Conservation (phyloP, 2,888 invertebrate species). For the Ernsta delagoae region DNA sequence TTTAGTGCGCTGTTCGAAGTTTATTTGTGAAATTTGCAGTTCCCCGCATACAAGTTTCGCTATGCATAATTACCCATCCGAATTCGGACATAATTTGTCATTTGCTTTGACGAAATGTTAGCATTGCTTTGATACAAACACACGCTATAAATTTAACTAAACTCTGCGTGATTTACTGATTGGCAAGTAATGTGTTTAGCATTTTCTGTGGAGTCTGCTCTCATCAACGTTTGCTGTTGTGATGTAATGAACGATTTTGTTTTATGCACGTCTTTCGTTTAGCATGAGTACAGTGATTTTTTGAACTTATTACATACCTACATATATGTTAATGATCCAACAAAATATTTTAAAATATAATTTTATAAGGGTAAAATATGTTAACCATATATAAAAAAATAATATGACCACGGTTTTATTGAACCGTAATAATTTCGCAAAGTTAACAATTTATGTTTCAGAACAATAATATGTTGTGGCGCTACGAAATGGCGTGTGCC, state of each 20-base stretch:
- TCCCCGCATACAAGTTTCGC: background rate
- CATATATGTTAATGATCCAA: too few species aligned
- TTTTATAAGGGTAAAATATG: too few species aligned
- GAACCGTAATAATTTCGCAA: slow-evolving; percentile 8
- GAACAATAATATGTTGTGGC: background rate
- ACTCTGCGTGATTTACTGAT: background rate
- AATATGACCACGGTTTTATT: background rate
- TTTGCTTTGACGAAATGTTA: slow-evolving; percentile 1
- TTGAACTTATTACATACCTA: too few species aligned
- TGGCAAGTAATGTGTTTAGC: too few species aligned
- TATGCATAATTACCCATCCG: background rate
- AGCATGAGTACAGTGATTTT: too few species aligned
- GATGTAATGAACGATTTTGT: too few species aligned
- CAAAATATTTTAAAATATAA: too few species aligned
- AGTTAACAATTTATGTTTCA: background rate
- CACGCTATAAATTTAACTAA: background rate
- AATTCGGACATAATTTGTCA: background rate
- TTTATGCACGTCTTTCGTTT: too few species aligned
- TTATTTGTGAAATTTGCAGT: background rate
- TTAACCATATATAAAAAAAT: background rate
- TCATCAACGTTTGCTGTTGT: too few species aligned
- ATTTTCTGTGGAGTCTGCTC: too few species aligned
- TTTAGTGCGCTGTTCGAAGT: background rate
- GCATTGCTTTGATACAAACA: slow-evolving; percentile 1
- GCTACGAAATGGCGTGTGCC: background rate